Evolutionary conservation across 2,113 vertebrate species (phyloP).

Genomic region (Excalfactoria chinensis): DNA sequence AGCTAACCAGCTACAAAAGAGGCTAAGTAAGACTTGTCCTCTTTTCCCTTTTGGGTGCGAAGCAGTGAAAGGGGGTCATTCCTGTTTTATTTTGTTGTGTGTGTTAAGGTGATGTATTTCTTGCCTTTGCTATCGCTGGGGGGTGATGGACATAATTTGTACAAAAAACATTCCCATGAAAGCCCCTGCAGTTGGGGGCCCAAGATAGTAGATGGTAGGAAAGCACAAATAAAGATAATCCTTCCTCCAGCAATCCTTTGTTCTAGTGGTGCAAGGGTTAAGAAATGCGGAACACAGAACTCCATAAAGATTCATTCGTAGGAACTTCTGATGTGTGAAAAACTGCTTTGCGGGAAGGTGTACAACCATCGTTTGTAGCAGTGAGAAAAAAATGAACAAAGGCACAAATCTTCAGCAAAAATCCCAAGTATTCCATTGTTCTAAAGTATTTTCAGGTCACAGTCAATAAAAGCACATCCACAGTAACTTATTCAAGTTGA

Average conservation of each 20-base stretch:
- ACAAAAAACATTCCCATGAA: not conserved
- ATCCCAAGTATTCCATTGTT: not conserved
- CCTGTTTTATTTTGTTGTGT: not conserved
- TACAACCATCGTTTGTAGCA: not conserved
- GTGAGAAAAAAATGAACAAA: conserved; percentile 14
- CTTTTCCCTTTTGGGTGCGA: not conserved
- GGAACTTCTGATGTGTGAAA: not conserved
- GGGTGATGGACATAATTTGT: not conserved
- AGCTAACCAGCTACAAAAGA: not conserved
- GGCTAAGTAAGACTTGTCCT: not conserved
- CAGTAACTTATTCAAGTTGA: not conserved
- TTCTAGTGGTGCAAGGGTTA: not conserved
- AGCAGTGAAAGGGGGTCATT: not conserved
- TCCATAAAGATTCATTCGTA: accelerated
- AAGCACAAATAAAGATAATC: conserved; percentile 34
- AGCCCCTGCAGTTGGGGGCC: not conserved
- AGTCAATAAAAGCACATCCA: not conserved
- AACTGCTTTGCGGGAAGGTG: not conserved
- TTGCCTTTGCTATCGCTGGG: conserved; percentile 26
- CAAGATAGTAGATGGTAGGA: not conserved
- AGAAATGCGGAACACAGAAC: not conserved
- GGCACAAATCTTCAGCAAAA: not conserved
- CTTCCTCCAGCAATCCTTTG: not conserved
- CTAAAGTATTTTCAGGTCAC: conserved; percentile 29
- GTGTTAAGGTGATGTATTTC: not conserved